These are phyloP conservation scores for Pelodytes ibericus DNA, from an alignment of 2,797 vertebrate genomes.

Conservation along the genomic window DNA sequence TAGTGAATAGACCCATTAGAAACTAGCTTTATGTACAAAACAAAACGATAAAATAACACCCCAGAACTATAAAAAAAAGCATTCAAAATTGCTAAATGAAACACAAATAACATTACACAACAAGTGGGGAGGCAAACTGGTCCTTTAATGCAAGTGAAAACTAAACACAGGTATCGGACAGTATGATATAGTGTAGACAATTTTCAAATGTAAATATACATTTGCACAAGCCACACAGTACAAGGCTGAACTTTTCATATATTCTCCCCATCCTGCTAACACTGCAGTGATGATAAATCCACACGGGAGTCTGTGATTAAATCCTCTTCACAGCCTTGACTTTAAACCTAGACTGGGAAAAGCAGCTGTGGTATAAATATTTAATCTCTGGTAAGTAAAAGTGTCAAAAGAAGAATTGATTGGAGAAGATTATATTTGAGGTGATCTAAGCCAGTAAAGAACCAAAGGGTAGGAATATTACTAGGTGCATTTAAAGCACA, in stretches of 20 bases:
- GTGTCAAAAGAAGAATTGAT: constrained; percentile 57
- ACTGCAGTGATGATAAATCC: constrained; percentile 52
- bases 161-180: not conserved
- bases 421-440: constrained; percentile 54
- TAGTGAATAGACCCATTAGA: no score
- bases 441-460: constrained; percentile 31
- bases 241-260: constrained; percentile 7
- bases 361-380: constrained; percentile 55
- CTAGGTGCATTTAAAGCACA: not conserved
- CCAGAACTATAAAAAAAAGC: no score
- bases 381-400: constrained; percentile 56
- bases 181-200: not conserved
- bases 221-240: constrained; percentile 4
- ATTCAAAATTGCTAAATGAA: no score
- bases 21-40: no score
- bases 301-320: constrained; percentile 53
- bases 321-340: constrained; percentile 56
- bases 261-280: constrained; percentile 20
- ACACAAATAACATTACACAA: no score
- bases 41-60: no score
- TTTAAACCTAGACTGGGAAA: constrained; percentile 47
- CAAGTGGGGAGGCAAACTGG: no score
- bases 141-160: no score
- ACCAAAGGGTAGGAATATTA: constrained; percentile 13
- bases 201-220: constrained; percentile 26